A percentile compares a stretch with the other conserved stretches of the same genome.
Evolutionary conservation across 2,888 invertebrate species (phyloP).

Genomic region (Parthenolecanium corni): DNA sequence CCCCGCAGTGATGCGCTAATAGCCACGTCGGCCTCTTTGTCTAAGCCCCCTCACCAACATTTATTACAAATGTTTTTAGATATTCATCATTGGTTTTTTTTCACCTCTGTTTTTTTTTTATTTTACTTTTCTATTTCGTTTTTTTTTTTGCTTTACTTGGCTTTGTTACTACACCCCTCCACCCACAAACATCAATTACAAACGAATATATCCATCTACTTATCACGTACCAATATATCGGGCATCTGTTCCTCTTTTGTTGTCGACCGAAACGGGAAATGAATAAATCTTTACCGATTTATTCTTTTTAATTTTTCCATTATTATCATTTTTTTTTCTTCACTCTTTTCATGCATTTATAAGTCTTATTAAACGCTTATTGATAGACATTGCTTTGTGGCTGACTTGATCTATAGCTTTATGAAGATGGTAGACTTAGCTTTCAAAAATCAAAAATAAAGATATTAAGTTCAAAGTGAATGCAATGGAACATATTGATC

Average conservation of each 20-base stretch:
- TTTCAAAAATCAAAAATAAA: too few relatives aligned
- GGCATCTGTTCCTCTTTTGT: constrained; percentile 22
- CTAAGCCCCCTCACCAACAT: constrained; percentile 17
- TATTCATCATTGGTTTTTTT: constrained; percentile 20
- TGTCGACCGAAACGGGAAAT: not conserved
- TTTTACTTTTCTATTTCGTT: not conserved
- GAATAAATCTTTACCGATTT: not conserved
- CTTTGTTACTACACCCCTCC: not conserved
- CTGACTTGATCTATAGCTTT: too few relatives aligned
- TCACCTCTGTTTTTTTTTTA: not conserved
- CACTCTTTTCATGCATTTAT: too few relatives aligned
- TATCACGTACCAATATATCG: constrained; percentile 15
- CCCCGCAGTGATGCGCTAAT: constrained; percentile 23
- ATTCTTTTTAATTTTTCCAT: not conserved
- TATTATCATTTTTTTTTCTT: too few relatives aligned
- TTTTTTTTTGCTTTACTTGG: not conserved
- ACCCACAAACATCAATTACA: constrained; percentile 15
- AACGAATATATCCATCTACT: constrained; percentile 13
- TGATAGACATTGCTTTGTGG: too few relatives aligned
- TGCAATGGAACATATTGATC: too few relatives aligned
- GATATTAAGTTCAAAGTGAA: too few relatives aligned
- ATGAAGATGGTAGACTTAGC: too few relatives aligned
- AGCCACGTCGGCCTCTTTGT: constrained; percentile 21
- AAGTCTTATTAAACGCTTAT: too few relatives aligned
- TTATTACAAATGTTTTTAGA: constrained; percentile 21